Percentiles rank a stretch among this genome's conserved stretches.
Evolutionary conservation across 2,888 invertebrate genomes (phyloP).

Genomic region (Leuctra nigra): DNA sequence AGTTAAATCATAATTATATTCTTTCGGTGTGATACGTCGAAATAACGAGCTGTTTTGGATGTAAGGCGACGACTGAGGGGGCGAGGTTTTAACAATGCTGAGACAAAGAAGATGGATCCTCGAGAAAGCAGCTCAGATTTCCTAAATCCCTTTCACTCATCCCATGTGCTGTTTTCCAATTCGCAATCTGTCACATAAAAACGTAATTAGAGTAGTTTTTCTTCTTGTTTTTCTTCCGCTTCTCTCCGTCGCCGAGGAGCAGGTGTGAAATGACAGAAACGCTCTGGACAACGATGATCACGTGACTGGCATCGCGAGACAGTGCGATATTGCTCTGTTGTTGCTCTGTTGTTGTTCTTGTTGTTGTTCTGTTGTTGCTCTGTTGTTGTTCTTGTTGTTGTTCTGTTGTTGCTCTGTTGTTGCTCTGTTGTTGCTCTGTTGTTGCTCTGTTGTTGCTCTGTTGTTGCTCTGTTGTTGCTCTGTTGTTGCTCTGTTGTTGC

Average conservation of each 20-base stretch:
- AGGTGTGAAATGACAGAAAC: slow-evolving; percentile 12
- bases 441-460: too few species aligned
- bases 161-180: slow-evolving; percentile 10
- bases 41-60: slow-evolving; percentile 9
- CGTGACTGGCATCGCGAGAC: too few species aligned
- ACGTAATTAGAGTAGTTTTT: slow-evolving; percentile 17
- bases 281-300: too few species aligned
- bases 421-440: too few species aligned
- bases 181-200: slow-evolving; percentile 17
- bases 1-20: slow-evolving; percentile 13
- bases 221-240: background rate
- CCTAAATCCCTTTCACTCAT: slow-evolving; percentile 11
- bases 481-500: too few species aligned
- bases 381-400: too few species aligned
- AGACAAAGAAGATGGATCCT: slow-evolving; percentile 15
- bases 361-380: too few species aligned
- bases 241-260: too few species aligned
- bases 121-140: background rate
- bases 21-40: slow-evolving; percentile 5
- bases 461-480: too few species aligned
- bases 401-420: too few species aligned
- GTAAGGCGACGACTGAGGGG: background rate
- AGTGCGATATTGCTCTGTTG: too few species aligned
- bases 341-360: too few species aligned
- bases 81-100: slow-evolving; percentile 8